Conservation (phyloP, 2,888 invertebrate species). For the Pandemis heparana region DNA sequence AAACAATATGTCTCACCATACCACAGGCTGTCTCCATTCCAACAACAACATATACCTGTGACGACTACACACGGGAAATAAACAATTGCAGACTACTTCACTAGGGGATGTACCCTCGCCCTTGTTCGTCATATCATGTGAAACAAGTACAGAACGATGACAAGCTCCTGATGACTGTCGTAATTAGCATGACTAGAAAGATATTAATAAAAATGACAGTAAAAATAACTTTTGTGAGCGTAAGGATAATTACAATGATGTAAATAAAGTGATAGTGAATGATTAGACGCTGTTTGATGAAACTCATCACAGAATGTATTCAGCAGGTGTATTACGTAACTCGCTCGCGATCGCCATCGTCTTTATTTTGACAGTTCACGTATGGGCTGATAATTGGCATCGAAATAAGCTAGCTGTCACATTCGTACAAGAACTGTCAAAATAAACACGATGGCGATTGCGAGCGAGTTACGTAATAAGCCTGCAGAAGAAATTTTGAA, state of each 20-base stretch:
- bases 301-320: too few relatives aligned
- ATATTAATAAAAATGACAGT: not conserved
- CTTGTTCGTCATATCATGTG: constrained; percentile 18
- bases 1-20: not conserved
- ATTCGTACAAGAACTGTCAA: too few relatives aligned
- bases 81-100: constrained; percentile 34
- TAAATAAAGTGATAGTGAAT: not conserved
- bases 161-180: constrained; percentile 22
- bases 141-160: constrained; percentile 9
- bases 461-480: too few relatives aligned
- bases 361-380: too few relatives aligned
- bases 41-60: constrained; percentile 5
- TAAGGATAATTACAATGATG: not conserved
- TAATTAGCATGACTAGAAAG: constrained; percentile 12
- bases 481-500: too few relatives aligned
- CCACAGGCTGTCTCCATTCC: not conserved
- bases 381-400: too few relatives aligned
- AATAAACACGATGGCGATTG: too few relatives aligned
- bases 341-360: too few relatives aligned
- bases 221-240: not conserved
- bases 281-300: not conserved
- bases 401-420: too few relatives aligned
- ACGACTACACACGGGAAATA: constrained; percentile 10
- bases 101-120: constrained; percentile 2
- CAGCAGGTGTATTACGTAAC: too few relatives aligned